Evolutionary conservation across 2,113 vertebrate genomes (phyloP), one percentile per base, ranked within the genome.

Genomic region (Notarius quadriscutis): DNA sequence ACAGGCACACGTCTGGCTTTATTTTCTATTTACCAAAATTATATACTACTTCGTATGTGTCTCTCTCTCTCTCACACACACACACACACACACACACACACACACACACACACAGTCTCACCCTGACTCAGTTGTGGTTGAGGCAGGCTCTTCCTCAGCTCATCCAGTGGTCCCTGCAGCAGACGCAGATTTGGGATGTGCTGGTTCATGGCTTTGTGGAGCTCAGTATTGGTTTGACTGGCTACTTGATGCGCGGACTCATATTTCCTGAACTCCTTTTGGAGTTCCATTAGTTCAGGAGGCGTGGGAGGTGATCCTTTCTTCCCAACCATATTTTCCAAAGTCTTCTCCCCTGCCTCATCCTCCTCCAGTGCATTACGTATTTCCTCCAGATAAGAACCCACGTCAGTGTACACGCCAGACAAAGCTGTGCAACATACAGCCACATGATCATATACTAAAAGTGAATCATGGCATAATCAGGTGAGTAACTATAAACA

Each of bases 201-300:
- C 5, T 96, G 93, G 88, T 96, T 96, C 96, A 97, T 97, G 90
- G 96, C 96, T 0, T 93, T 94, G 91, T 97, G 96, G 84, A 97
- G 95, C 92, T 97, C 96, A 0, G 95, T 96, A 93, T 97, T 97
- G 93, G 96, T 96, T 93, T 96, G 96, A 15, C 96, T 97, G 69
- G 96, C 96, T 91, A 95, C 94, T 88, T 96, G 93, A 0, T 97
- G 96, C 69, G 94, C 94, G 81, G 95, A 94, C 95, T 95, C 83
- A 93, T 97, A 97, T 89, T 96, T 97, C 90, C 93, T 88, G 91
- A 96, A 95, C 58, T 97, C 96, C 74, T 93, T 95, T 89, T 93
- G 93, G n/a, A 97, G 94, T 55, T 97, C 96, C 0, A 89, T 91
- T 85, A 96, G 86, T 30, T 85, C 77, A 9, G 84, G 85, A 0